Base-by-base conservation (phyloP, 2,797 vertebrate species). In the Pseudochromis fuscus region DNA sequence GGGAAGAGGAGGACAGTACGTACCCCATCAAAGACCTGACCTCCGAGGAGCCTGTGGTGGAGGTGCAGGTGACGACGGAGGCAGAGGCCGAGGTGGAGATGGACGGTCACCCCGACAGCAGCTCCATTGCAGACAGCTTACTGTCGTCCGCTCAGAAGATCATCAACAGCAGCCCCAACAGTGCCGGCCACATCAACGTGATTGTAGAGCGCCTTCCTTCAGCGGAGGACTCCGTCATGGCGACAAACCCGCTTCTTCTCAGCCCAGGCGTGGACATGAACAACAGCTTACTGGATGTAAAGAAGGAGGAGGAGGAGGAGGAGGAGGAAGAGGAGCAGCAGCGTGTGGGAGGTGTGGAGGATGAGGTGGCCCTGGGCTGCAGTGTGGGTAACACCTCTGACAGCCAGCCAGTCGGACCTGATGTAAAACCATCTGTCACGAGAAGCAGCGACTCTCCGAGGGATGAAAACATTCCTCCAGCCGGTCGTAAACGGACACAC, bases 91-190 rank as follows among this genome's bases (percentile, higher is more conserved):
- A 96, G 48, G 89, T 85, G 13, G 92, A 93, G 67, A 53, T 79
- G 2, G 79, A 85, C 5, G 23, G 73, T 15, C 80, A 61, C 1
- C 87, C 61, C 3, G 78, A 79, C 2, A 49, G 74, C 28, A 0
- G 57, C 19, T 74, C 81, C 0, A 75, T 65, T 7, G 45, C 90
- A 2, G 96, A 98, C 80, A 99, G 96, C 78, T 90, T 99, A 1
- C 94, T 99, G 55, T 97, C 96, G 0, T 99, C 98, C 0, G 98
- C 97, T 30, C 97, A 99, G 81, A 98, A 98, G 89, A 99, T 99
- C 51, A 97, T 99, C 81, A 97, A 83, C 88, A 96, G 95, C 77
- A 94, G 95, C 69, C 95, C 95, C 10, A 96, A 96, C 76, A 94
- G 93, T 19, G 95, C 95, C 0, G 97, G 97, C 2, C 97, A 98